Base-by-base conservation (phyloP, 2,113 vertebrate species). In the Onychorhynchus coronatus region DNA sequence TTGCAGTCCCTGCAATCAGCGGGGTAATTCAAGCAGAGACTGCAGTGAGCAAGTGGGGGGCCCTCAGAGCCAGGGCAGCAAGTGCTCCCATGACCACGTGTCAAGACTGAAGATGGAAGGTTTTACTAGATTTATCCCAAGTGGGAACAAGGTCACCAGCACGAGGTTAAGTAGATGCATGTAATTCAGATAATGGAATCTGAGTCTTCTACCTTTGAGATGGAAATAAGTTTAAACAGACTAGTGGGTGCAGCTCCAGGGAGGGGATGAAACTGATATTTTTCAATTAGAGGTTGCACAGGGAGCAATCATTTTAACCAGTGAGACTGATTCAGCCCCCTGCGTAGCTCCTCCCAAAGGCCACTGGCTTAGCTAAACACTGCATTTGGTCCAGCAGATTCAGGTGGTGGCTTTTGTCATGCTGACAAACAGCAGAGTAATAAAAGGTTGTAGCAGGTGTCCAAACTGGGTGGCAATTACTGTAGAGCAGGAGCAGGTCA, bases 151-250 rank as follows among this genome's bases (percentile, higher is more conserved):
- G 81, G 87, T 95, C 95, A 93, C 55, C 47, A 86, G 68, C 24
- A 9, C 0, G 1, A 91, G 90, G 95, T 95, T 91, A 96, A 94
- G 52, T 22, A 88, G 85, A 89, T 82, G 55, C 86, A 93, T 95
- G 89, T 33, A 75, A 95, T 89, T 92, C 90, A 89, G 56, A 89
- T 92, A 81, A 94, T 93, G 55, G 49, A 56, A 89, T 77, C 62
- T 14, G 55, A 75, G 37, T 47, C 84, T 84, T 81, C 14, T 31
- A 8, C 56, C 30, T 56, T 75, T 81, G 39, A 70, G 47, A 93
- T 96, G 78, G 85, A 92, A 94, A 82, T 89, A 88, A 83, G 76
- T 58, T 93, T 47, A 56, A 88, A 46, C 72, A 88, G 85, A 65
- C 56, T 42, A 53, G 47, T 2, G 6, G 59, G 58, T 90, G n/a